Conservation (phyloP, 2,888 invertebrate genomes). For the Oxytorus armatus region DNA sequence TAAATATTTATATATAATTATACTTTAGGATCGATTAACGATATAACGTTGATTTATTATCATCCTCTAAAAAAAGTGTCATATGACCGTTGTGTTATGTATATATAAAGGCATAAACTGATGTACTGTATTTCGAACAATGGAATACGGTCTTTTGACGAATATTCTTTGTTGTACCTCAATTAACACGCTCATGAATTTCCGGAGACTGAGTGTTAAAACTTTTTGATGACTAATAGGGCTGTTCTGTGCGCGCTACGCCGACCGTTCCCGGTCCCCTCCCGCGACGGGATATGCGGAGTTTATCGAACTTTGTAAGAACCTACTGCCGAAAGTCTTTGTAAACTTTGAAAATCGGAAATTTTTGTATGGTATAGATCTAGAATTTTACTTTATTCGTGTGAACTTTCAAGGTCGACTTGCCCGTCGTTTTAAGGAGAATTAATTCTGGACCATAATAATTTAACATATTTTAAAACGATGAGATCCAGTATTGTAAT, state of each 20-base stretch:
- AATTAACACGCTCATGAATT: neutral
- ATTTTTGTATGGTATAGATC: too few species aligned
- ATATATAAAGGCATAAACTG: conserved; percentile 76
- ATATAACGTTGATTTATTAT: conserved; percentile 75
- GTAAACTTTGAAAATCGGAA: too few species aligned
- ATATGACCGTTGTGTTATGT: conserved; percentile 78
- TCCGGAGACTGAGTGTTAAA: neutral
- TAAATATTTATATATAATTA: conserved; percentile 76
- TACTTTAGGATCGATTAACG: conserved; percentile 74
- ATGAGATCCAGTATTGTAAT: too few species aligned
- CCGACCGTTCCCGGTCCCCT: too few species aligned
- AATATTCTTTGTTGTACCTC: conserved; percentile 1
- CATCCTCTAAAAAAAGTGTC: conserved; percentile 71
- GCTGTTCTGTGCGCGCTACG: conserved; percentile 1
- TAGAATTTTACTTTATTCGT: too few species aligned
- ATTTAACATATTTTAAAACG: too few species aligned
- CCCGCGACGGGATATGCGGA: too few species aligned
- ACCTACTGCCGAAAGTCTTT: too few species aligned
- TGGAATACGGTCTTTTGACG: conserved; percentile 56
- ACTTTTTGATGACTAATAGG: conserved; percentile 46
- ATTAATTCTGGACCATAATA: too few species aligned
- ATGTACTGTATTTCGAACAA: conserved; percentile 76
- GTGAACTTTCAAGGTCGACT: too few species aligned
- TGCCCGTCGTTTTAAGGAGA: too few species aligned
- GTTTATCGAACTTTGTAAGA: too few species aligned